These are phyloP conservation scores for Hemicentrotus pulcherrimus DNA, from an alignment of 35 echinoderm and acorn worm species.

Conservation along the genomic window DNA sequence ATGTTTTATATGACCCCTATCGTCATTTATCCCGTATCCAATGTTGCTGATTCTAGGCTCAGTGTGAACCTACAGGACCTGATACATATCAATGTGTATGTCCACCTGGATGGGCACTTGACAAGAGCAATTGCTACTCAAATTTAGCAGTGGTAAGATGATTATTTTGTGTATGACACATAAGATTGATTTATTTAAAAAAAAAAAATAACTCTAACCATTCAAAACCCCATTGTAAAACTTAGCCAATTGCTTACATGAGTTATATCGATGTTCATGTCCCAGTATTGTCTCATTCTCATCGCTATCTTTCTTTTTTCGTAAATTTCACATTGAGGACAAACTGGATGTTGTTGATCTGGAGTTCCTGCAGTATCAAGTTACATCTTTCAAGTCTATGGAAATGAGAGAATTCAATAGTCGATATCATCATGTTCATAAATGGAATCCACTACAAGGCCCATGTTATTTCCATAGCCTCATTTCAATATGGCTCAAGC, in stretches of 20 bases:
- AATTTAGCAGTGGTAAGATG: conserved; percentile 16
- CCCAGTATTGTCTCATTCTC: conserved; percentile 10
- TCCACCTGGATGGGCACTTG: not conserved
- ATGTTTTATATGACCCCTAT: too few species aligned
- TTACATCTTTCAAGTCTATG: not conserved
- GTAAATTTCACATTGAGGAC: conserved; percentile 69
- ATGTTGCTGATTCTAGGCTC: not conserved
- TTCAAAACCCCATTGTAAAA: too few species aligned
- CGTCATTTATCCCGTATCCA: not conserved
- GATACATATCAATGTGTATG: not conserved
- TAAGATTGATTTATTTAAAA: too few species aligned
- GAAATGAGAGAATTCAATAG: not conserved
- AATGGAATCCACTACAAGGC: too few species aligned
- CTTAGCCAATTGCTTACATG: too few species aligned
- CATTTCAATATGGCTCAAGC: too few species aligned
- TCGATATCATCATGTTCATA: too few species aligned
- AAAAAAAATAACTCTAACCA: too few species aligned
- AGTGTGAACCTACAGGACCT: not conserved
- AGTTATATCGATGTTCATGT: too few species aligned
- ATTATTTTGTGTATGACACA: not conserved
- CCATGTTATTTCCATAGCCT: too few species aligned
- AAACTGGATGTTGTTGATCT: conserved; percentile 61
- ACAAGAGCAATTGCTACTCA: not conserved
- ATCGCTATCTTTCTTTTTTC: conserved; percentile 64
- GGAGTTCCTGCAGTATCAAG: conserved; percentile 61